These are phyloP conservation scores for Benthosema pterotum DNA, from an alignment of 2,797 vertebrate genomes.

Conservation along the genomic window DNA sequence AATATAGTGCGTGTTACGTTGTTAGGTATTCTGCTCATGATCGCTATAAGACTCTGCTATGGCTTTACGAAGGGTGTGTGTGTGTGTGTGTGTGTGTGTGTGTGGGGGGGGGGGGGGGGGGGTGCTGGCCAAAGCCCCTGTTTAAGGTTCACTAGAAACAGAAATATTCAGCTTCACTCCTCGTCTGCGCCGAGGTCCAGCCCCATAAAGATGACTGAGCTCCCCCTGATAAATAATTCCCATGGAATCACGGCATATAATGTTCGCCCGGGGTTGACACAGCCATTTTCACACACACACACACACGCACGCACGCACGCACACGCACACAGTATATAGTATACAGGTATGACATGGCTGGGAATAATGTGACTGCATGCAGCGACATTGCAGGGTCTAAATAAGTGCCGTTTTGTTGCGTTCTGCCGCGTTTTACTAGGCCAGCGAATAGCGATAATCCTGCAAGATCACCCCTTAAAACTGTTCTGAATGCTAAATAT, in stretches of 20 bases:
- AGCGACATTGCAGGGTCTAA: slow-evolving; percentile 1
- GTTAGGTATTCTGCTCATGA: neutral
- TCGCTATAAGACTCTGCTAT: no score
- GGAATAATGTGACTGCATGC: slow-evolving; percentile 11
- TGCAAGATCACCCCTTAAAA: no score
- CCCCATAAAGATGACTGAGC: slow-evolving; percentile 57
- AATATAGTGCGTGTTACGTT: neutral
- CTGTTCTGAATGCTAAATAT: no score
- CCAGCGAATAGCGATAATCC: neutral
- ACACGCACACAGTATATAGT: no score
- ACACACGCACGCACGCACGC: no score
- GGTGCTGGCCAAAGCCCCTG: no score
- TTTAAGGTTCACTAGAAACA: slow-evolving; percentile 65
- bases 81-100: neutral
- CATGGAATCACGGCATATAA: slow-evolving; percentile 54
- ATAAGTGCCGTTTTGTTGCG: neutral
- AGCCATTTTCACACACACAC: slow-evolving; percentile 45
- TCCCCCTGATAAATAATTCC: slow-evolving; percentile 73
- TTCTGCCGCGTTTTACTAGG: slow-evolving; percentile 1
- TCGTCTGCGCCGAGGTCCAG: slow-evolving; percentile 42
- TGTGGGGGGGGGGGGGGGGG: no score
- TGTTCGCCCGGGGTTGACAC: slow-evolving; percentile 50
- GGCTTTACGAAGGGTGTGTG: no score
- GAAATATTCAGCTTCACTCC: slow-evolving; percentile 70
- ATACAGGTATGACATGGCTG: slow-evolving; percentile 16